These are phyloP conservation scores for Drosophila limbata DNA, from an alignment of 2,888 invertebrate genomes.

Conservation along the genomic window DNA sequence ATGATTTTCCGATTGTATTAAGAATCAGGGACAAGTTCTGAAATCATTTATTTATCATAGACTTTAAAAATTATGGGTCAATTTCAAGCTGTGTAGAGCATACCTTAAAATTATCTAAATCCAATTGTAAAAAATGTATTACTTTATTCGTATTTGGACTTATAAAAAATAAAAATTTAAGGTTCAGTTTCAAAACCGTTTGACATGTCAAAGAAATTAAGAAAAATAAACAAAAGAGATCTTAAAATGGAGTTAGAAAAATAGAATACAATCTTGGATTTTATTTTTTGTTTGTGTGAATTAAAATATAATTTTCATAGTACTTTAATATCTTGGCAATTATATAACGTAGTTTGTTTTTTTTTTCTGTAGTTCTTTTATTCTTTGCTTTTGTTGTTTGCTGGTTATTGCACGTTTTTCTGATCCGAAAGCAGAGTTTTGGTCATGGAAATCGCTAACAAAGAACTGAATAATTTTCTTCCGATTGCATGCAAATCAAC, in stretches of 20 bases:
- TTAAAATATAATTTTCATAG: not conserved
- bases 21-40: not conserved
- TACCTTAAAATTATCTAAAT: too few species aligned
- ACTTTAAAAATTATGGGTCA: not conserved
- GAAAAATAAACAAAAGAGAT: too few species aligned
- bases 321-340: not conserved
- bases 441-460: conserved; percentile 34
- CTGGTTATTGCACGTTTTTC: conserved; percentile 67
- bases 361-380: conserved; percentile 3
- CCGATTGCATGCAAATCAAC: conserved; percentile 50
- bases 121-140: not conserved
- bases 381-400: conserved; percentile 42
- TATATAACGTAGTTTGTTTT: not conserved
- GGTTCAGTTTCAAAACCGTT: too few species aligned
- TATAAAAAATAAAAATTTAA: too few species aligned
- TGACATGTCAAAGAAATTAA: too few species aligned
- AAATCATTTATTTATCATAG: not conserved
- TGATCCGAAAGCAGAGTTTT: conserved; percentile 5
- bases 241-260: too few species aligned
- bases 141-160: too few species aligned
- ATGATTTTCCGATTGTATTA: not conserved
- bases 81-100: too few species aligned
- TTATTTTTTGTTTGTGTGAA: not conserved
- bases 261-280: too few species aligned
- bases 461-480: conserved; percentile 39